These are phyloP conservation scores for Xestia c-nigrum DNA, from an alignment of 2,888 invertebrate species.

Conservation along the genomic window DNA sequence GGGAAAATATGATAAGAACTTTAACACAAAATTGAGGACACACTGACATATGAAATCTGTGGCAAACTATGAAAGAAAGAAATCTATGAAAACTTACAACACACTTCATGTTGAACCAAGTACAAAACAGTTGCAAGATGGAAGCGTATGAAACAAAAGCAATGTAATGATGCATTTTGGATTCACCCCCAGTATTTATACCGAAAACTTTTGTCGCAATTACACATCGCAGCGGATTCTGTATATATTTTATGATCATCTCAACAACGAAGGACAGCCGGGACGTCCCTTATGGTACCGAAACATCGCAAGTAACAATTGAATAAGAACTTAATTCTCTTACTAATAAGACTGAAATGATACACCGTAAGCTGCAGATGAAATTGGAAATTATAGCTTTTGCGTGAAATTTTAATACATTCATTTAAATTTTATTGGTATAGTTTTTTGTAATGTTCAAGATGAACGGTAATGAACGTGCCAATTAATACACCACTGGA, in stretches of 20 bases:
- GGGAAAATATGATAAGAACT: neutral
- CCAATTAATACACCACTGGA: slow-evolving; percentile 40
- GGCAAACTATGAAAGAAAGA: slow-evolving; percentile 1
- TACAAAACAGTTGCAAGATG: slow-evolving; percentile 70
- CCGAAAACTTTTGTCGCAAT: slow-evolving; percentile 84
- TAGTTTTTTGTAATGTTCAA: slow-evolving; percentile 45
- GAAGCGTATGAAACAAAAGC: slow-evolving; percentile 74
- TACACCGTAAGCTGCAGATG: slow-evolving; percentile 50
- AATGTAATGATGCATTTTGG: slow-evolving; percentile 86
- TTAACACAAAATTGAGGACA: neutral
- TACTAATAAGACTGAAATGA: slow-evolving; percentile 61
- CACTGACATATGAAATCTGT: neutral
- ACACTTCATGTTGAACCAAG: slow-evolving; percentile 82
- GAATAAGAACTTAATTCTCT: slow-evolving; percentile 66
- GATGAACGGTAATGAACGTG: slow-evolving; percentile 23
- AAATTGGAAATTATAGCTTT: slow-evolving; percentile 64
- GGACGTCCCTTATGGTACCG: slow-evolving; percentile 75
- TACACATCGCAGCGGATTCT: slow-evolving; percentile 81
- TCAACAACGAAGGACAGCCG: slow-evolving; percentile 78
- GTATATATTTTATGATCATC: slow-evolving; percentile 84
- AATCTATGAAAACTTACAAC: slow-evolving; percentile 79
- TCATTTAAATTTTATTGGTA: slow-evolving; percentile 54
- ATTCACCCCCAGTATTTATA: slow-evolving; percentile 88
- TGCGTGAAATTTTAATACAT: slow-evolving; percentile 56
- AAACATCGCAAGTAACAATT: slow-evolving; percentile 35